These are phyloP conservation scores for Eriosoma lanigerum DNA, from an alignment of 1,140 invertebrate species.

Conservation along the genomic window DNA sequence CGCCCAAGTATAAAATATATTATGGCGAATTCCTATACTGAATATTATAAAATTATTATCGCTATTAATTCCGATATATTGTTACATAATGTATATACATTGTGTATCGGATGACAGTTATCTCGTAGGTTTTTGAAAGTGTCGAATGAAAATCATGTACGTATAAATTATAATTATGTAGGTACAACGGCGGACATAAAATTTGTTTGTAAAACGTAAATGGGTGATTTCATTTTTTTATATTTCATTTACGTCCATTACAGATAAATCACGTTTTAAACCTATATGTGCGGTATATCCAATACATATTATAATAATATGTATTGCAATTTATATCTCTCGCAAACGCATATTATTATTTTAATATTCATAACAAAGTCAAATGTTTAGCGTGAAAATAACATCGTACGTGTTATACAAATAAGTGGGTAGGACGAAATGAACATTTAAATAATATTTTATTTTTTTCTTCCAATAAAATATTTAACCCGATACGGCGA, in stretches of 20 bases:
- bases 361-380: neutral
- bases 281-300: neutral
- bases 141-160: neutral
- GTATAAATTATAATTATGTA: neutral
- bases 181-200: neutral
- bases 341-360: neutral
- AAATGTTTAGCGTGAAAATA: too few relatives aligned
- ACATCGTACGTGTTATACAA: too few relatives aligned
- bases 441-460: too few relatives aligned
- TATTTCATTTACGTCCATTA: neutral
- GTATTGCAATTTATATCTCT: neutral
- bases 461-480: too few relatives aligned
- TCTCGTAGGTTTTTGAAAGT: neutral
- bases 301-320: neutral
- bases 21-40: too few relatives aligned
- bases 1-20: too few relatives aligned
- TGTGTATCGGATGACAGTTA: neutral
- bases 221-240: neutral
- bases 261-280: neutral
- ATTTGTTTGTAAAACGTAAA: neutral
- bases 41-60: neutral
- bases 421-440: too few relatives aligned
- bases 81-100: neutral
- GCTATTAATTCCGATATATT: neutral
- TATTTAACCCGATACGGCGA: too few relatives aligned